Evolutionary conservation across 1,140 invertebrate genomes (phyloP).

Genomic region (Papilio helenus): DNA sequence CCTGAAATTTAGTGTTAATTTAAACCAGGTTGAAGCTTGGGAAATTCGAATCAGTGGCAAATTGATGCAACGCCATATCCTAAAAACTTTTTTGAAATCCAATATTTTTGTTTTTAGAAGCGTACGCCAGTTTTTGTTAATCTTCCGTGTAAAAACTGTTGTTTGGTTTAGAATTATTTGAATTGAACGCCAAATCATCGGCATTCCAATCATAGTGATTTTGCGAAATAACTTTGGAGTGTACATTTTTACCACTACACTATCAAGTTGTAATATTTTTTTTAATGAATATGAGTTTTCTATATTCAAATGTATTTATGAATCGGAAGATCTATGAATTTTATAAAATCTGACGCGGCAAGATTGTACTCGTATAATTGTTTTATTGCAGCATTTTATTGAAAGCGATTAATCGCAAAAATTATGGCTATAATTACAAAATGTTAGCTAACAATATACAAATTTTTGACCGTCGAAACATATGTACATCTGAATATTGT

Average conservation of each 20-base stretch:
- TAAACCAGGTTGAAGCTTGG: neutral
- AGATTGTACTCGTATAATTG: neutral
- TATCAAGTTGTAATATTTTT: neutral
- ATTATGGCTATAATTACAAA: neutral
- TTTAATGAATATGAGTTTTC: neutral
- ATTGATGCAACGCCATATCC: neutral
- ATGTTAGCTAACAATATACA: too few relatives aligned
- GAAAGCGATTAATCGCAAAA: neutral
- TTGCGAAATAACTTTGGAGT: neutral
- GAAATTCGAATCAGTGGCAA: neutral
- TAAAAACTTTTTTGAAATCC: neutral
- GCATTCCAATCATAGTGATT: conserved; percentile 3
- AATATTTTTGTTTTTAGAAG: conserved; percentile 12
- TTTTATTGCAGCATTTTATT: neutral
- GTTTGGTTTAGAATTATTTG: conserved; percentile 24
- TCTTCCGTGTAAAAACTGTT: neutral
- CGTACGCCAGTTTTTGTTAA: conserved; percentile 10
- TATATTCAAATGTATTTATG: neutral
- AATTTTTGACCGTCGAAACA: too few relatives aligned
- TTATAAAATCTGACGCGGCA: neutral
- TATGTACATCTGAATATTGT: too few relatives aligned
- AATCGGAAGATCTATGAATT: neutral
- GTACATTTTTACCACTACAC: neutral
- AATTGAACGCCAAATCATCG: conserved; percentile 27
- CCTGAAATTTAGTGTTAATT: neutral